Evolutionary conservation across 35 echinoderm and acorn worm genomes (phyloP), one percentile per base, ranked within the genome.

Genomic region (Eucidaris tribuloides): DNA sequence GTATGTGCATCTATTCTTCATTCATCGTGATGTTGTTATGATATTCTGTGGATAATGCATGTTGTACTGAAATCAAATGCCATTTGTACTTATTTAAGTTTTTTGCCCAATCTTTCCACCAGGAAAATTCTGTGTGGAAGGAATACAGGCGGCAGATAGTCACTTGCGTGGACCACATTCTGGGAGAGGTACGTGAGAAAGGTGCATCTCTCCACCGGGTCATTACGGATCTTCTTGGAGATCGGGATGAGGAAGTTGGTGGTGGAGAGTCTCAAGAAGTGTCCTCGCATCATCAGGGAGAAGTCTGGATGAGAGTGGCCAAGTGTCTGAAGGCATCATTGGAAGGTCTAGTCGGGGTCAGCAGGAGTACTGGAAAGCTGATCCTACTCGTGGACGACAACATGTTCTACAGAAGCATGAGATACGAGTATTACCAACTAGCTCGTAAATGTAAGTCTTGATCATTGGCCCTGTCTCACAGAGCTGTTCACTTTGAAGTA

Each of bases 401-500:
- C 33, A 88, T 97, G 71, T 97, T 88, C 63, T 97, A 97, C 54
- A 71, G 87, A 28, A 97, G 94, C 41, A 97, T 97, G 94, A 87
- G 94, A 84, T 92, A 92, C 64, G 80, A 97, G 45, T 91, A 88
- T 61, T 97, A 74, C 43, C 94, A 97, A 37, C 46, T 97, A 11
- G 89, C 89, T 45, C 86, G 89, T 36, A 97, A 97, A 91, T 81
- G 94, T 97, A 50, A 89, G 94, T 92, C 36, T n/a, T n/a, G n/a
- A n/a, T n/a, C n/a, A n/a, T n/a, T n/a, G n/a, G n/a, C n/a, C n/a
- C n/a, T n/a, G n/a, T n/a, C n/a, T n/a, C n/a, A n/a, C n/a, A n/a
- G n/a, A n/a, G n/a, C n/a, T n/a, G n/a, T n/a, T n/a, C n/a, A n/a
- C n/a, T n/a, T n/a, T n/a, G n/a, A n/a, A n/a, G n/a, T n/a, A n/a